These are phyloP conservation scores for Lysandra bellargus DNA, from an alignment of 2,888 invertebrate species.

Conservation along the genomic window DNA sequence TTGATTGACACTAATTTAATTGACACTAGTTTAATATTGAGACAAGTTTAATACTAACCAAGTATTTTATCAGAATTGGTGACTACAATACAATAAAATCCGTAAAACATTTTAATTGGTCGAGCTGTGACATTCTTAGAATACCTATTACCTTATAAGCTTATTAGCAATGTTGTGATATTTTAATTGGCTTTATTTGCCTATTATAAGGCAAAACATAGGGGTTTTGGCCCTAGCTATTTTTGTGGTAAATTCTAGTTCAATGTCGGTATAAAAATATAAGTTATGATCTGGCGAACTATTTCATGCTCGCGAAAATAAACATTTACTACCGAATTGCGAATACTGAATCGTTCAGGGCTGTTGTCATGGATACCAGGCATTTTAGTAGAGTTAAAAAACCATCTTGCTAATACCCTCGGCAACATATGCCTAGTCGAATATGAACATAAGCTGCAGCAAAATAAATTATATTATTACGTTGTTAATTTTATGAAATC, in stretches of 20 bases:
- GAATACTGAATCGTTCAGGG: neutral
- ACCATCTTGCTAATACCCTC: too few species aligned
- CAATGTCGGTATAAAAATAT: conserved; percentile 13
- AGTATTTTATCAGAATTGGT: neutral
- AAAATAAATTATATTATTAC: too few species aligned
- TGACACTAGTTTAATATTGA: too few species aligned
- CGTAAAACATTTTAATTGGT: neutral
- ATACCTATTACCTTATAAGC: neutral
- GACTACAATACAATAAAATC: neutral
- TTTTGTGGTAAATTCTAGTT: neutral
- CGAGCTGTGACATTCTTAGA: neutral
- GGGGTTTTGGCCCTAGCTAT: neutral
- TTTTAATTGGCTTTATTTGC: neutral
- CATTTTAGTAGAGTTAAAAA: neutral
- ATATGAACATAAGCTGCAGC: too few species aligned
- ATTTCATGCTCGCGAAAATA: neutral
- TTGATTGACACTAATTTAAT: too few species aligned
- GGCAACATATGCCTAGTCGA: too few species aligned
- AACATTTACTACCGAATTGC: neutral
- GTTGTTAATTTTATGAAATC: too few species aligned
- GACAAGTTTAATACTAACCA: neutral
- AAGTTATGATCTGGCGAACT: neutral
- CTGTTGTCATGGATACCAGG: neutral
- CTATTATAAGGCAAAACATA: neutral
- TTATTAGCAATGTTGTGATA: neutral